phyloP scores from a whole-genome alignment of 1,140 invertebrate species.

The Holcopasites calliopsidis region DNA sequence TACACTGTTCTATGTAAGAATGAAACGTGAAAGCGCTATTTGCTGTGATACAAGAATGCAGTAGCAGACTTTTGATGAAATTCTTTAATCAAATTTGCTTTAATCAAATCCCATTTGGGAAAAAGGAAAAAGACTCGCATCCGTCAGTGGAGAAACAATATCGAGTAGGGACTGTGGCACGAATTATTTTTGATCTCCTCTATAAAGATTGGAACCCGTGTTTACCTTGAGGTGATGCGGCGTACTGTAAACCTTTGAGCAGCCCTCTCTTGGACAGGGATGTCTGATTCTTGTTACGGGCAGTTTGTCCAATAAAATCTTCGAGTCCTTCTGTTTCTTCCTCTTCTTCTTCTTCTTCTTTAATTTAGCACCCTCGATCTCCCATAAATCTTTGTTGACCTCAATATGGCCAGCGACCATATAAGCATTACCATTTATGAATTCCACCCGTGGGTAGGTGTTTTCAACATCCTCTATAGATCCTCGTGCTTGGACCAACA shows the following conservation, averaged over 20 bases:
- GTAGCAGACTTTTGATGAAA: too few species aligned
- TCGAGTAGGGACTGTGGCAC: neutral
- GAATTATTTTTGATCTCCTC: too few species aligned
- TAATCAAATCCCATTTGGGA: too few species aligned
- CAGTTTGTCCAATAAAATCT: conserved; percentile 64
- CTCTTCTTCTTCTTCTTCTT: too few species aligned
- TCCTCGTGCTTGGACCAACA: conserved; percentile 54
- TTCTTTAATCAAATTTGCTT: too few species aligned
- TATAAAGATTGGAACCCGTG: too few species aligned
- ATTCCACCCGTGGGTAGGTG: conserved; percentile 64
- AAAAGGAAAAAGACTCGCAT: neutral
- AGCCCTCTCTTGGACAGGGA: conserved; percentile 79
- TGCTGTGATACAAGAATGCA: too few species aligned
- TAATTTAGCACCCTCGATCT: conserved; percentile 63
- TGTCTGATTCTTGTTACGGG: conserved; percentile 62
- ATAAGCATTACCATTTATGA: conserved; percentile 71
- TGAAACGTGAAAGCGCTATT: too few species aligned
- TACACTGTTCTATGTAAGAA: neutral
- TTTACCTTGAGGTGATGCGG: conserved; percentile 81
- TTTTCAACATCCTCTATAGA: conserved; percentile 53
- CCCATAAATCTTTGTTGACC: conserved; percentile 63
- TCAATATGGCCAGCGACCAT: conserved; percentile 66
- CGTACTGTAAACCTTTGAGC: conserved; percentile 81
- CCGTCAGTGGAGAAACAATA: neutral
- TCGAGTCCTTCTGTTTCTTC: too few species aligned